Evolutionary conservation across 2,797 vertebrate species (phyloP), one percentile per base, ranked within the genome.

Genomic region (Rachycentron canadum): DNA sequence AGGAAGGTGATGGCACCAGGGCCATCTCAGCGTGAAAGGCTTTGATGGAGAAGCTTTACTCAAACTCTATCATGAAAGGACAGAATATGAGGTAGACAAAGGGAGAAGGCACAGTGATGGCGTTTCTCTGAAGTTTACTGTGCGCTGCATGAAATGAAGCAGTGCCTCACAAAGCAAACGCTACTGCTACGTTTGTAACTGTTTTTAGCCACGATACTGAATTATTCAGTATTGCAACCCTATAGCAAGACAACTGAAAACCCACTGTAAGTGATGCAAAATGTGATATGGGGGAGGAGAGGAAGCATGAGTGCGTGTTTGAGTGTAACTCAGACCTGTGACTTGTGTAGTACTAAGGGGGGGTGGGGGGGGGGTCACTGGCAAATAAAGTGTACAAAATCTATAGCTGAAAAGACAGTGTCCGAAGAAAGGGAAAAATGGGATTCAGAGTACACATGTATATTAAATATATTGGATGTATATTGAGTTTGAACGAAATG

Each of bases 31-130:
- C 40, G 28, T 79, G 76, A 88, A 82, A 69, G 53, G 64, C 79
- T 84, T 85, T 83, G 78, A 90, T 84, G 61, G 66, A 76, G 66
- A 52, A 81, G 81, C 71, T 76, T 77, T 59, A 58, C 65, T 70
- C 53, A 69, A 58, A 61, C 55, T 66, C 77, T 72, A 75, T 78
- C 43, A 56, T 71, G 70, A 83, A 76, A 74, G 79, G 63, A 72
- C 34, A 56, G 45, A 73, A 58, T 28, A 17, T 23, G 67, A 77
- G 65, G n/a, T 12, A 58, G 25, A 80, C 25, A 83, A 64, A 61
- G 17, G 50, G 30, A 79, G 57, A 45, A 69, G 68, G 53, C 47
- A 55, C 50, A 41, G 49, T 25, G 23, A 16, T 25, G 21, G 30
- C 12, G 21, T 58, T 63, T 23, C 49, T 84, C 16, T 79, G 26